phyloP scores from a whole-genome alignment of 2,888 invertebrate genomes.

The Cephus pulcher region DNA sequence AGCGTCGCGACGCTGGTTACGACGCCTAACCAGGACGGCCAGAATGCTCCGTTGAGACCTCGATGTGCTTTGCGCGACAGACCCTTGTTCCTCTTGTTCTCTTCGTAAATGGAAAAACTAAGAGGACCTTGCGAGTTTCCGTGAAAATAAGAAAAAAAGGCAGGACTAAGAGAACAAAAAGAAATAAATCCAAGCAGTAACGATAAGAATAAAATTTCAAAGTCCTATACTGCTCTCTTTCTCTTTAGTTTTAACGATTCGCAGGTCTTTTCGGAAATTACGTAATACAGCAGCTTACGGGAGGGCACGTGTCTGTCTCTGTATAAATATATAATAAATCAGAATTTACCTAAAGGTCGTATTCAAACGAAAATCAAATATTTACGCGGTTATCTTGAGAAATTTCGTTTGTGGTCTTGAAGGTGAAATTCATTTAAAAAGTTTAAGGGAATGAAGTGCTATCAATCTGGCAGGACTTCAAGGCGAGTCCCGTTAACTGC shows the following conservation, averaged over 20 bases:
- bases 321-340: neutral
- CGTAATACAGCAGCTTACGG: neutral
- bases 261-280: neutral
- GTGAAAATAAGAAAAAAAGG: neutral
- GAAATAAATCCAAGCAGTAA: neutral
- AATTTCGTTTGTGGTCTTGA: neutral
- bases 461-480: neutral
- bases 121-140: slow-evolving; percentile 40
- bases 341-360: neutral
- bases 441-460: neutral
- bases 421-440: neutral
- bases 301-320: neutral
- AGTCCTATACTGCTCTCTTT: neutral
- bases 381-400: neutral
- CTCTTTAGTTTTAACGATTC: neutral
- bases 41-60: neutral
- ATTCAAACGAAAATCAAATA: neutral
- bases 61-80: neutral
- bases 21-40: neutral
- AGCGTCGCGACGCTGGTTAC: neutral
- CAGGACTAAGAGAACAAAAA: neutral
- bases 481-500: neutral
- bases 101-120: slow-evolving; percentile 39
- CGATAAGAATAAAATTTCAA: neutral
- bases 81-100: neutral